A percentile compares a stretch with the other conserved stretches of the same genome.
Conservation (phyloP, 1,140 invertebrate genomes). For the Achatina immaculata region DNA sequence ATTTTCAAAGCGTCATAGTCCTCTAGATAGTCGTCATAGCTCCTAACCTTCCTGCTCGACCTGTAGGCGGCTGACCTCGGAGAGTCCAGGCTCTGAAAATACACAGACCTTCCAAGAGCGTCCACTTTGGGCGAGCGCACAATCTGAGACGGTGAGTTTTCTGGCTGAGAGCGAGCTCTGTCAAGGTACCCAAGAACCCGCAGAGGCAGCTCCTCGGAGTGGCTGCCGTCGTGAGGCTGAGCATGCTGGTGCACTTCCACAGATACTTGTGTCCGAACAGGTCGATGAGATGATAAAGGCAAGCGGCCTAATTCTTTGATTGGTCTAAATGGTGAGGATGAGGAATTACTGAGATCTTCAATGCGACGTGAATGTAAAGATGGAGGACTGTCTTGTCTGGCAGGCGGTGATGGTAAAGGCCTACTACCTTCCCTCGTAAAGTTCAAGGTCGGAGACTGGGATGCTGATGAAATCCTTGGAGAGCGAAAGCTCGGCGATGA, state of each 20-base stretch:
- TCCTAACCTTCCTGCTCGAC: conserved; percentile 56
- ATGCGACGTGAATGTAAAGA: not conserved
- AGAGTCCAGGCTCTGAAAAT: conserved; percentile 55
- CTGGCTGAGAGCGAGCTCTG: not conserved
- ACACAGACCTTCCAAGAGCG: conserved; percentile 3
- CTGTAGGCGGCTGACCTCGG: conserved; percentile 32
- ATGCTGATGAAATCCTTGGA: not conserved
- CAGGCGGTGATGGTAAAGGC: not conserved
- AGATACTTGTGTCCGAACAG: conserved; percentile 51
- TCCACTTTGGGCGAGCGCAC: not conserved
- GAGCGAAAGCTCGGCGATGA: not conserved
- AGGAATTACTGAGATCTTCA: not conserved
- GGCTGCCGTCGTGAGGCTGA: not conserved
- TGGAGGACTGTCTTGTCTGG: not conserved
- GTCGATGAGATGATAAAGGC: conserved; percentile 43
- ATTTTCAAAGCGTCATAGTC: conserved; percentile 66
- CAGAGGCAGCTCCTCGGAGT: conserved; percentile 26
- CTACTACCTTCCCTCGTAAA: not conserved
- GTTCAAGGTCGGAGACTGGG: not conserved
- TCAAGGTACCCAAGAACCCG: not conserved
- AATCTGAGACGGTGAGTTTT: not conserved
- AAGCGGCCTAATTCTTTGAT: conserved; percentile 28
- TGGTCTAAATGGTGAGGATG: conserved; percentile 26
- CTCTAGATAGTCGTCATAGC: conserved; percentile 59
- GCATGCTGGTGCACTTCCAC: conserved; percentile 57